Base-by-base conservation (phyloP, 1,140 invertebrate species). In the Scaptomyza montana region DNA sequence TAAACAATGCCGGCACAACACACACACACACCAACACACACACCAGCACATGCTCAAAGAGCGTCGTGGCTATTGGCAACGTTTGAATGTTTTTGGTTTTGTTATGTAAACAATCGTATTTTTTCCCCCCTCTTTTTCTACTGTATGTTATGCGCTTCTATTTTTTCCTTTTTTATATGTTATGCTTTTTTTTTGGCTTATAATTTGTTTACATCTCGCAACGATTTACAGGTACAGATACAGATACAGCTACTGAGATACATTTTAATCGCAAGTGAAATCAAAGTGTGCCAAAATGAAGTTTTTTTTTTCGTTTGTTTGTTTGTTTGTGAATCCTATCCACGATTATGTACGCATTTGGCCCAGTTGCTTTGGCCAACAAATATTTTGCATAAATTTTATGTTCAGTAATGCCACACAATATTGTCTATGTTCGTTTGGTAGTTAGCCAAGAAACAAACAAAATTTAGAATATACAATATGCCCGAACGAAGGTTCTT, bases 1-100 rank as follows among this genome's bases (percentile, higher is more conserved):
- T 89, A 89, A 89, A 89, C 84, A 89, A 89, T 89, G 85, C 84
- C 84, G 85, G 84, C 84, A 89, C 67, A 87, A 79, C 84, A 82
- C 75, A 77, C 57, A 28, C 36, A 74, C 57, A 74, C 47, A 57
- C 41, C 12, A 16, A 10, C 49, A 10, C 45, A 21, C 33, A 39
- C 33, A 63, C 25, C 13, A 41, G 41, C 33, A 10, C 10, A 12
- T 25, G 36, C 9, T 28, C 25, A 25, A 53, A 63, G 72, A 57
- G 72, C 66, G 71, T 25, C 39, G 57, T 68, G 64, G 51, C 60
- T 54, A 74, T 57, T 64, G 59, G 61, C 72, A 74, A 71, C 67
- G 59, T 36, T 53, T 45, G 53, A 70, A 74, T 74, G 67, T 74
- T 78, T 89, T 80, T 77, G 79, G 59, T 84, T 87, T 89, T 87